A percentile compares a stretch with the other conserved stretches of the same genome.
phyloP scores from a whole-genome alignment of 2,888 invertebrate species.

The Eilema sororculum region DNA sequence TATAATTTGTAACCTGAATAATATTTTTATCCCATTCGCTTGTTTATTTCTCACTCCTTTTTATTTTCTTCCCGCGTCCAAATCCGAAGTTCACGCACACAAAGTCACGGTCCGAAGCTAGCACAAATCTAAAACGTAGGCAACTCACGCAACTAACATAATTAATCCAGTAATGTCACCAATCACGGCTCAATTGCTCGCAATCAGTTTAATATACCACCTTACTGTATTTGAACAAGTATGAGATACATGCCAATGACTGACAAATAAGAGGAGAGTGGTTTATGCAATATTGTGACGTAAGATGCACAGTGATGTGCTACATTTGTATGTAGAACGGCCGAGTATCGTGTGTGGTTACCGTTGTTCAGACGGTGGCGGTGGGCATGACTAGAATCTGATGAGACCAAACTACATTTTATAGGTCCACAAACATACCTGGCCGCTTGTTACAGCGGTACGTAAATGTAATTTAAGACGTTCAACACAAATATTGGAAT shows the following conservation, averaged over 20 bases:
- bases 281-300: constrained; percentile 28
- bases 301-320: constrained; percentile 53
- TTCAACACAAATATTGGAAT: constrained; percentile 82
- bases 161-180: neutral
- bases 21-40: no score
- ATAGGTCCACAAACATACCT: constrained; percentile 79
- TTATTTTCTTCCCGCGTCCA: neutral
- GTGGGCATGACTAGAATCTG: constrained; percentile 80
- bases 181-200: constrained; percentile 2
- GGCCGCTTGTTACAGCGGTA: constrained; percentile 76
- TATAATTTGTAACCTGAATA: no score
- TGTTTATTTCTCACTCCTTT: neutral
- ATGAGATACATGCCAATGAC: constrained; percentile 7
- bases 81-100: neutral
- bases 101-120: neutral
- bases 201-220: constrained; percentile 1
- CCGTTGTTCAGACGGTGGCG: constrained; percentile 60
- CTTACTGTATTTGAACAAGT: neutral
- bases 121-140: neutral
- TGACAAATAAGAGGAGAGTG: constrained; percentile 5
- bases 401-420: constrained; percentile 79
- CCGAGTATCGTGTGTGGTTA: constrained; percentile 60
- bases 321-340: constrained; percentile 57
- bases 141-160: neutral
- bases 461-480: constrained; percentile 84